These are phyloP conservation scores for Micromussa lordhowensis DNA, from an alignment of 92 coral and sea anemone genomes.

Conservation along the genomic window DNA sequence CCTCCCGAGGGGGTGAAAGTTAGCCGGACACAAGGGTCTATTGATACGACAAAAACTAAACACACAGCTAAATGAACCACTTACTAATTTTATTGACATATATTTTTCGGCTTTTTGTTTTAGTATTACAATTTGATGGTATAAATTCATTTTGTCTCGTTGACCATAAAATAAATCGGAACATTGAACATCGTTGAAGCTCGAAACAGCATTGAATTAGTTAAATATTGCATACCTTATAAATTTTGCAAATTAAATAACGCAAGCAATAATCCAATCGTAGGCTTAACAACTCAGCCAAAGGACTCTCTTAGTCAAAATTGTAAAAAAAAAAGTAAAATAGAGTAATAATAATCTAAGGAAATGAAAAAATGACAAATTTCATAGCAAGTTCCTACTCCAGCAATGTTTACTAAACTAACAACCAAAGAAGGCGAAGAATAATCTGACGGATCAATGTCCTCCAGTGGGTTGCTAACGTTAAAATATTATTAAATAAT, in stretches of 20 bases:
- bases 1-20: background rate
- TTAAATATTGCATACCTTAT: background rate
- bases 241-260: background rate
- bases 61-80: background rate
- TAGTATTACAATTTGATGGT: background rate
- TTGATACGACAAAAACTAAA: background rate
- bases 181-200: slow-evolving; percentile 7
- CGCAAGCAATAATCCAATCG: background rate
- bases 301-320: background rate
- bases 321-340: background rate
- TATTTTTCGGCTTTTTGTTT: background rate
- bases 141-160: background rate
- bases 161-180: background rate
- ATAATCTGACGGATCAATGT: background rate
- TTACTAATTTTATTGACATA: background rate
- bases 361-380: background rate
- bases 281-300: background rate
- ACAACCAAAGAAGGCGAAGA: background rate
- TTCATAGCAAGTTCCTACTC: background rate
- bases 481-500: background rate
- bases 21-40: background rate
- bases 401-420: background rate
- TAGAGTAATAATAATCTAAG: background rate
- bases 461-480: background rate
- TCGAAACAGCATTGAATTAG: background rate